Conservation (phyloP, 2,797 vertebrate genomes). For the Alauda arvensis region DNA sequence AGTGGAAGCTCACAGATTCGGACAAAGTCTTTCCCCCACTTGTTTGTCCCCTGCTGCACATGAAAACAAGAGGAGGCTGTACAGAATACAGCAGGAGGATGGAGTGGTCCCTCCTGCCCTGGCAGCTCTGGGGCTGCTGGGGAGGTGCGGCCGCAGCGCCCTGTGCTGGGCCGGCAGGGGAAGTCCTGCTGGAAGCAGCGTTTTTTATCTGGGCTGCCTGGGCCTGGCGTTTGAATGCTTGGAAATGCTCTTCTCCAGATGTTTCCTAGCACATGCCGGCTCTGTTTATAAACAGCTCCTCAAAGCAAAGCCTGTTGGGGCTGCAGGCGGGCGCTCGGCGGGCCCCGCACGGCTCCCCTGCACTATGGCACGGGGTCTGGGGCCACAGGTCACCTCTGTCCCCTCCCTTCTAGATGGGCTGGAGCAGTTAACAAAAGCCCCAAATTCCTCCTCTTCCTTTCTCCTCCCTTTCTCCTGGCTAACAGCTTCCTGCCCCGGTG, state of each 20-base stretch:
- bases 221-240: constrained; percentile 59
- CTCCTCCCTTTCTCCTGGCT: background rate
- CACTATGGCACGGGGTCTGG: background rate
- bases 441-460: constrained; percentile 33
- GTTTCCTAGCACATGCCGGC: constrained; percentile 59
- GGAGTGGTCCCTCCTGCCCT: background rate
- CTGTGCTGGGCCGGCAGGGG: constrained; percentile 43
- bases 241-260: constrained; percentile 71
- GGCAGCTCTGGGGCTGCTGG: background rate
- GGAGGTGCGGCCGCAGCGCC: background rate
- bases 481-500: background rate
- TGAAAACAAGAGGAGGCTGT: background rate
- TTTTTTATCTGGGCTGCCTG: constrained; percentile 51
- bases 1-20: background rate
- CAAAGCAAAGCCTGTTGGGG: constrained; percentile 22
- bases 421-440: background rate
- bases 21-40: background rate
- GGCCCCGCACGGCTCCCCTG: accelerated
- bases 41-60: background rate
- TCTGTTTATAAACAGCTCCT: constrained; percentile 67
- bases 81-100: background rate
- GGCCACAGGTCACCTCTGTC: background rate
- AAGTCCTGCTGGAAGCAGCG: constrained; percentile 55
- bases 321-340: background rate
- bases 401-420: background rate